Conservation (phyloP, 2,113 vertebrate genomes). For the Labeo rohita region DNA sequence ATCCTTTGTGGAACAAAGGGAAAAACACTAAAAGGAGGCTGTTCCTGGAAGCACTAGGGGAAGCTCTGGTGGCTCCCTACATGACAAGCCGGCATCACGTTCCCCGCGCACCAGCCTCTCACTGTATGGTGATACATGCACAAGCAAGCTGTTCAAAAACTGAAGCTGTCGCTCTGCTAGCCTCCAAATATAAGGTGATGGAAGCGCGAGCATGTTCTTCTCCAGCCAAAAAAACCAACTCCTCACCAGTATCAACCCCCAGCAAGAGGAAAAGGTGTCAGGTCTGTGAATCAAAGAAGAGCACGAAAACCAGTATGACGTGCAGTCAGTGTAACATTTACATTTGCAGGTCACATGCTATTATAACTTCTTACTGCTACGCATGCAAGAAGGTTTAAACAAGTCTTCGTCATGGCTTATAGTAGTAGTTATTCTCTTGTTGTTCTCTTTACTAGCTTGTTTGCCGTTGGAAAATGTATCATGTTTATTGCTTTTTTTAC, state of each 20-base stretch:
- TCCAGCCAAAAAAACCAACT: background rate
- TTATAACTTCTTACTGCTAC: constrained; percentile 10
- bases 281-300: background rate
- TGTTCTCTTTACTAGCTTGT: background rate
- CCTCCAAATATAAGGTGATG: background rate
- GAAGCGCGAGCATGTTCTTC: background rate
- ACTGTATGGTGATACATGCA: background rate
- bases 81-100: constrained; percentile 9
- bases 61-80: constrained; percentile 1
- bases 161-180: background rate
- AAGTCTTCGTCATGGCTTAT: background rate
- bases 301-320: background rate
- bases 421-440: background rate
- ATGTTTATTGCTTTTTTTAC: background rate
- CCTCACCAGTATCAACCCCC: background rate
- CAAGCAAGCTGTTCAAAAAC: background rate
- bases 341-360: constrained; percentile 28
- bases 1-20: constrained; percentile 4
- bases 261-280: constrained; percentile 33
- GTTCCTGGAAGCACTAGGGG: constrained; percentile 38
- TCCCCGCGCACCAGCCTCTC: background rate
- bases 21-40: background rate
- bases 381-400: background rate
- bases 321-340: constrained; percentile 25
- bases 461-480: background rate